Evolutionary conservation across 2,888 invertebrate genomes (phyloP).

Genomic region (Heteropelma amictum): DNA sequence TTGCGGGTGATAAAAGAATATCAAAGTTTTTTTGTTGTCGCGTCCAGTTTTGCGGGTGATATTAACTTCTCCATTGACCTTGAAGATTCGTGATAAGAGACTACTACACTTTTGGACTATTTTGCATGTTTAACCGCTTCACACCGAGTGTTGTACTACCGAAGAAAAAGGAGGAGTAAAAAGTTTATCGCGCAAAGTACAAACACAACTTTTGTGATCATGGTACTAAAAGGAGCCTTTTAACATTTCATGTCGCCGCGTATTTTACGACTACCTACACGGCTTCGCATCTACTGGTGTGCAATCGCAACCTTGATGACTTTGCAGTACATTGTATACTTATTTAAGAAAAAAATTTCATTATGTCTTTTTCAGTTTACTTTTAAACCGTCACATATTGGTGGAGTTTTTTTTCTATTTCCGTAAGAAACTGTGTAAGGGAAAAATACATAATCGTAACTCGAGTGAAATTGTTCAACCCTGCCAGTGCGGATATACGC

Average conservation of each 20-base stretch:
- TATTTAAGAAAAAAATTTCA: neutral
- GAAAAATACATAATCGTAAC: too few relatives aligned
- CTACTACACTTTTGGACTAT: conserved; percentile 17
- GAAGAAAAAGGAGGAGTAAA: neutral
- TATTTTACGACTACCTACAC: neutral
- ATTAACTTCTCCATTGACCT: conserved; percentile 50
- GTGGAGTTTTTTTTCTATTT: too few relatives aligned
- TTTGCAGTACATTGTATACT: conserved; percentile 14
- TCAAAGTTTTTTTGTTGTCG: too few relatives aligned
- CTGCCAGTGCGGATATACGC: too few relatives aligned
- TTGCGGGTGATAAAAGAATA: too few relatives aligned
- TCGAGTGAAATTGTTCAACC: too few relatives aligned
- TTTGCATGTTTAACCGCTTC: conserved; percentile 5
- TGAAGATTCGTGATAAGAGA: conserved; percentile 56
- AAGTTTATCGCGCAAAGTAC: conserved; percentile 30
- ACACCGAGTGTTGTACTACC: neutral
- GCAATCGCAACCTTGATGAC: conserved; percentile 44
- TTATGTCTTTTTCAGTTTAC: neutral
- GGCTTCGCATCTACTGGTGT: conserved; percentile 6
- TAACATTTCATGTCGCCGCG: neutral
- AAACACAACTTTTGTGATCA: too few relatives aligned
- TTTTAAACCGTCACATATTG: neutral
- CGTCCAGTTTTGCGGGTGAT: too few relatives aligned
- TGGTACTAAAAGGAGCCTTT: too few relatives aligned
- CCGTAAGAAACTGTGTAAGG: too few relatives aligned